phyloP scores from a whole-genome alignment of 2,113 vertebrate genomes.

The Sitta europaea region DNA sequence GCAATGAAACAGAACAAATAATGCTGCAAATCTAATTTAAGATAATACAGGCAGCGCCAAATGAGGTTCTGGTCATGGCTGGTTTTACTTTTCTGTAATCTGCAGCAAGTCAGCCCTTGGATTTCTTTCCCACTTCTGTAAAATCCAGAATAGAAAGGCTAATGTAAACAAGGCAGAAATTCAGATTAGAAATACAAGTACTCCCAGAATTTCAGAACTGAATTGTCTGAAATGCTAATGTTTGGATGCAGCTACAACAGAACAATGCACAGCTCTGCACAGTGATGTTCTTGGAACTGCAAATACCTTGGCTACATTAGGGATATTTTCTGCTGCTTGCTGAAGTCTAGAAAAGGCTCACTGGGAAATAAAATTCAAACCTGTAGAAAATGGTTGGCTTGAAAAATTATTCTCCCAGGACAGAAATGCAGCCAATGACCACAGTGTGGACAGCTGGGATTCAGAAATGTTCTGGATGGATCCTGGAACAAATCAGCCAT shows the following conservation, averaged over 20 bases:
- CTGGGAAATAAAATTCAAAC: neutral
- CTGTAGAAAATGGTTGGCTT: neutral
- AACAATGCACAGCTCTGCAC: neutral
- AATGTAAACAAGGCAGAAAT: neutral
- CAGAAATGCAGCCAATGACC: neutral
- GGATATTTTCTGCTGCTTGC: neutral
- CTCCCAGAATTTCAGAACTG: neutral
- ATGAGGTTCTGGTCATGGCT: neutral
- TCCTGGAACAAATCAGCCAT: neutral
- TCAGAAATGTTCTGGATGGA: neutral
- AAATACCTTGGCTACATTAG: neutral
- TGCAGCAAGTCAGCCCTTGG: neutral
- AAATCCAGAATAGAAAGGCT: neutral
- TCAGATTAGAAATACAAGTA: neutral
- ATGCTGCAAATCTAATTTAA: neutral
- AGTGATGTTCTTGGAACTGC: neutral
- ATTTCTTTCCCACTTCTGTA: neutral
- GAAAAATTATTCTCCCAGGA: neutral
- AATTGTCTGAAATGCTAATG: neutral
- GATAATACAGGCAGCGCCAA: neutral
- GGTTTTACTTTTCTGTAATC: neutral
- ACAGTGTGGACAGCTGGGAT: neutral
- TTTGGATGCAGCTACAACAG: neutral
- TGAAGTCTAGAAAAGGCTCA: neutral
- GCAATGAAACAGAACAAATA: neutral